Evolutionary conservation across 2,113 vertebrate genomes (phyloP), one percentile per base, ranked within the genome.

Genomic region (Ictidomys tridecemlineatus): DNA sequence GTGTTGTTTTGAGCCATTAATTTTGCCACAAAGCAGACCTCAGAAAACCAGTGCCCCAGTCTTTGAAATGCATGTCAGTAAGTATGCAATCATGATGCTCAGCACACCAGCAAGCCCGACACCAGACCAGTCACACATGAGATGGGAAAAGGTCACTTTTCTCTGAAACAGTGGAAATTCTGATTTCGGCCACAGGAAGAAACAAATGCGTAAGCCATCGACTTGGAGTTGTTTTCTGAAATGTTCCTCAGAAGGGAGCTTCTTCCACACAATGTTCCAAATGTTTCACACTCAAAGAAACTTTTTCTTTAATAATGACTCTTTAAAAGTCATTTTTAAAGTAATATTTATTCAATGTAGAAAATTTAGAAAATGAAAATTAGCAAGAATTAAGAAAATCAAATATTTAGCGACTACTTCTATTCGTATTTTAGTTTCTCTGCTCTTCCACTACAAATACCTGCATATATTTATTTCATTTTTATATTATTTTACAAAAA

Each of bases 371-470:
- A 89, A 95, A 76, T 91, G 4, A 34, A 72, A 73, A 26, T 61
- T 45, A 72, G 26, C 32, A 83, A 93, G 85, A 92, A 74, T 2
- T 8, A 83, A 89, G 65, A 89, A 96, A 95, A 86, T 82, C 20
- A 91, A 22, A 90, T 65, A 88, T 17, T 12, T n/a, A n/a, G n/a
- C n/a, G n/a, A n/a, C n/a, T n/a, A n/a, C n/a, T n/a, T n/a, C n/a
- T n/a, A 63, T 63, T 80, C 39, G 83, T 37, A 94, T 67, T 73
- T 84, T 42, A 96, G 28, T n/a, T 65, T 63, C 7, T 58, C 63
- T 37, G 77, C 32, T 28, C 11, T 76, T 97, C 56, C 45, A 48
- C 30, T 72, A 80, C 0, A n/a, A 82, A 94, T 76, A 3, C 45
- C 22, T 67, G 7, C 30, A 56, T 70, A 56, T 76, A 18, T n/a